Base-by-base conservation (phyloP, 2,888 invertebrate genomes). In the Oxycera nigricornis region DNA sequence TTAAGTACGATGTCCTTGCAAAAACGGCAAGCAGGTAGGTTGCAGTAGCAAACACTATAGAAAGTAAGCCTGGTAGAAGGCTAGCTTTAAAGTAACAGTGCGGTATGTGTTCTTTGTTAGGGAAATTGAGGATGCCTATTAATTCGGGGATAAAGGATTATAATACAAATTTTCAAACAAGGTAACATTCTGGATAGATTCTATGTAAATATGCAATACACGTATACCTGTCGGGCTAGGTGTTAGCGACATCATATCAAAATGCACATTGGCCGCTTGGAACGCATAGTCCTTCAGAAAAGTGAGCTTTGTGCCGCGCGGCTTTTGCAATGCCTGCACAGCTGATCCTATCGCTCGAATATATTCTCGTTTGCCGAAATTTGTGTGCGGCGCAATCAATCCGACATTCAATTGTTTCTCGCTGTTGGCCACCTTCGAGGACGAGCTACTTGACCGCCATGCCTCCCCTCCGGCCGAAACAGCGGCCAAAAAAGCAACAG, bases 171-270 rank as follows among this genome's bases (percentile, higher is more conserved):
- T n/a, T n/a, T n/a, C n/a, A n/a, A n/a, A n/a, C n/a, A n/a, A n/a
- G n/a, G n/a, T n/a, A n/a, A n/a, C n/a, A n/a, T n/a, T n/a, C n/a
- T n/a, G n/a, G n/a, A n/a, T n/a, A n/a, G n/a, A n/a, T n/a, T n/a
- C n/a, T n/a, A n/a, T n/a, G n/a, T n/a, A n/a, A n/a, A n/a, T n/a
- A n/a, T n/a, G n/a, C n/a, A n/a, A n/a, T n/a, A n/a, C n/a, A n/a
- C n/a, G n/a, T n/a, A 86, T 86, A 92, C 92, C 92, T 88, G 91
- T 92, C 74, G 92, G 92, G 85, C 91, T 91, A 31, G 92, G 92
- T 76, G 91, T 91, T 75, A 92, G 86, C 75, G 89, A 89, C 89
- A 92, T 90, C 88, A 91, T 89, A 74, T 88, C 88, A 79, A 88
- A 88, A 79, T 88, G 89, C 74, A 92, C 89, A 80, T 91, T 89